These are phyloP conservation scores for Halisarca cf. caerulea DNA, from an alignment of 37 sponge, comb jelly and placozoan species.

Conservation along the genomic window DNA sequence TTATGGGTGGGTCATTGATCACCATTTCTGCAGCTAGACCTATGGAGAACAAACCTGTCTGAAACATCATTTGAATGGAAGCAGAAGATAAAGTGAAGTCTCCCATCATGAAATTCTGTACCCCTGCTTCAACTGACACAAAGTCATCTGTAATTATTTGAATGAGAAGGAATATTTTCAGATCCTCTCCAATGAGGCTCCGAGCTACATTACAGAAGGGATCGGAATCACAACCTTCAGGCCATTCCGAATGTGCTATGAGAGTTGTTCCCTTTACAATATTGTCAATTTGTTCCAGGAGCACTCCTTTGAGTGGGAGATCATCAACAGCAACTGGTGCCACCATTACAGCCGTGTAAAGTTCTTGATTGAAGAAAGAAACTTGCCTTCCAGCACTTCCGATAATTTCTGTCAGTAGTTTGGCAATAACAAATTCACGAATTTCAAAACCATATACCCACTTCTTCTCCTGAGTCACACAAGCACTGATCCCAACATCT, in stretches of 20 bases:
- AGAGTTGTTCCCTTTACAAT: constrained; percentile 1
- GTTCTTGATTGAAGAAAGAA: constrained; percentile 3
- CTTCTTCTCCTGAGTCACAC: not conserved
- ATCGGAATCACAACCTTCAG: constrained; percentile 12
- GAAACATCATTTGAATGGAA: not conserved
- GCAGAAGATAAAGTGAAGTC: not conserved
- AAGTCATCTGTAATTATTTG: not conserved
- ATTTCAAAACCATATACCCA: constrained; percentile 28
- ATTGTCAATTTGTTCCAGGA: not conserved
- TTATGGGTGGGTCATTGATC: constrained; percentile 9
- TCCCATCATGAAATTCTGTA: constrained; percentile 4
- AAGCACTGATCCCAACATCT: not conserved
- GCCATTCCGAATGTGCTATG: not conserved
- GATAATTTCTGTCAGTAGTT: not conserved
- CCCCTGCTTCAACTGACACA: not conserved
- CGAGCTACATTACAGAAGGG: constrained; percentile 14
- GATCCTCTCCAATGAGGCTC: constrained; percentile 29
- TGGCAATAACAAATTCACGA: not conserved
- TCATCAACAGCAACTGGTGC: not conserved
- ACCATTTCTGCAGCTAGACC: constrained; percentile 21
- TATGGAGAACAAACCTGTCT: not conserved
- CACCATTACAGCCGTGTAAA: constrained; percentile 1
- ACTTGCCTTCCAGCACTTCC: not conserved
- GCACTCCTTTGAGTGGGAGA: not conserved
- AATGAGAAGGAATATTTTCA: not conserved